Percentiles rank a stretch among this genome's conserved stretches.
phyloP scores from a whole-genome alignment of 1,140 invertebrate species.

The Drosophila funebris region DNA sequence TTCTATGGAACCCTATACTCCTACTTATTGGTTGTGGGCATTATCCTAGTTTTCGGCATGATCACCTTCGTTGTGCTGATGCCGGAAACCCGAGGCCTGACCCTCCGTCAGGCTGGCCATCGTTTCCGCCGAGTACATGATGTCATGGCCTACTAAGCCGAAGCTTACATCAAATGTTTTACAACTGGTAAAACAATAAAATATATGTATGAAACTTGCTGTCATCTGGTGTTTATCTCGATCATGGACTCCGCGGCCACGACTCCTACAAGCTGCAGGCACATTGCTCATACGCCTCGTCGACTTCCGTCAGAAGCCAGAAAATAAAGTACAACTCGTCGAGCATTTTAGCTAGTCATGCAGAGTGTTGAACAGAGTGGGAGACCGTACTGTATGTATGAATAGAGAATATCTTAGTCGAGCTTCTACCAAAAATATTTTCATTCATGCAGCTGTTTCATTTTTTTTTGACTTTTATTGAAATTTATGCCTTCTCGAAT shows the following conservation, averaged over 20 bases:
- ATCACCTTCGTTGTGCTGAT: constrained; percentile 52
- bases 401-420: constrained; percentile 17
- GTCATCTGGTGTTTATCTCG: neutral
- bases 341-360: neutral
- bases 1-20: constrained; percentile 2
- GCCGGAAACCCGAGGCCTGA: constrained; percentile 63
- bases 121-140: constrained; percentile 51
- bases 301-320: constrained; percentile 2
- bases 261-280: neutral
- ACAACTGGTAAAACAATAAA: neutral
- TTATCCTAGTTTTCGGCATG: constrained; percentile 52
- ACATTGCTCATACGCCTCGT: constrained; percentile 26
- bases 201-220: neutral
- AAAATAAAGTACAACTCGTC: neutral
- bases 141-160: constrained; percentile 27
- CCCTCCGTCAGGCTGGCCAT: constrained; percentile 56
- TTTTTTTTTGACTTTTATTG: constrained; percentile 45
- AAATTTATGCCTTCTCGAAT: constrained; percentile 63
- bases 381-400: too few relatives aligned
- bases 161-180: neutral
- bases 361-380: too few relatives aligned
- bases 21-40: constrained; percentile 60
- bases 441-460: constrained; percentile 40
- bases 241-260: too few relatives aligned
- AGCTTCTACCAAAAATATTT: neutral